Conservation (phyloP, 1,140 invertebrate genomes). For the Caenorhabditis brenneri region DNA sequence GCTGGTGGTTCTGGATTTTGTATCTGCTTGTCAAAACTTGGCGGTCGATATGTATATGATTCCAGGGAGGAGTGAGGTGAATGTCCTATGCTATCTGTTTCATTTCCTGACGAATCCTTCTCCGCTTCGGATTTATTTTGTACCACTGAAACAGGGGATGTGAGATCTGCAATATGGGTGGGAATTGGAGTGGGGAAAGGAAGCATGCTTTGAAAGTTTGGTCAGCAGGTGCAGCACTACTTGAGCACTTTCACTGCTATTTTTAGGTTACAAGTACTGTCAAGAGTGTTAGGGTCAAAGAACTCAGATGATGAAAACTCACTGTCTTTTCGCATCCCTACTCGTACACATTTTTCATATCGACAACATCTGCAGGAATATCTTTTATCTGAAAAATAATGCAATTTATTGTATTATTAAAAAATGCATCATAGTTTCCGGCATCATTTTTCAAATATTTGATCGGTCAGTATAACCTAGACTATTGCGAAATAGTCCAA, state of each 20-base stretch:
- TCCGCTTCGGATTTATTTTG: conserved; percentile 18
- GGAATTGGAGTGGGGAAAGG: background rate
- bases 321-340: conserved; percentile 44
- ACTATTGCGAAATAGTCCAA: conserved; percentile 9
- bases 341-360: conserved; percentile 20
- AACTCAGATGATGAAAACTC: background rate
- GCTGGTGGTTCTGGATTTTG: background rate
- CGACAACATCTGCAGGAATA: conserved; percentile 47
- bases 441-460: conserved; percentile 24
- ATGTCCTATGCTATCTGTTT: conserved; percentile 7
- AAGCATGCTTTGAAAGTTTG: background rate
- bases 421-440: background rate
- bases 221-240: background rate
- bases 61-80: background rate
- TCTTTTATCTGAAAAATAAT: conserved; percentile 44
- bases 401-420: background rate
- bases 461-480: background rate
- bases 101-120: conserved; percentile 21
- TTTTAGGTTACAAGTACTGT: background rate
- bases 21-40: background rate
- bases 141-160: conserved; percentile 38
- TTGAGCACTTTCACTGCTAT: background rate
- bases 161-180: conserved; percentile 32
- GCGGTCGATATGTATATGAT: conserved; percentile 13
- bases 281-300: conserved; percentile 1